Evolutionary conservation across 2,113 vertebrate genomes (phyloP), one percentile per base, ranked within the genome.

Genomic region (Austrofundulus limnaeus): DNA sequence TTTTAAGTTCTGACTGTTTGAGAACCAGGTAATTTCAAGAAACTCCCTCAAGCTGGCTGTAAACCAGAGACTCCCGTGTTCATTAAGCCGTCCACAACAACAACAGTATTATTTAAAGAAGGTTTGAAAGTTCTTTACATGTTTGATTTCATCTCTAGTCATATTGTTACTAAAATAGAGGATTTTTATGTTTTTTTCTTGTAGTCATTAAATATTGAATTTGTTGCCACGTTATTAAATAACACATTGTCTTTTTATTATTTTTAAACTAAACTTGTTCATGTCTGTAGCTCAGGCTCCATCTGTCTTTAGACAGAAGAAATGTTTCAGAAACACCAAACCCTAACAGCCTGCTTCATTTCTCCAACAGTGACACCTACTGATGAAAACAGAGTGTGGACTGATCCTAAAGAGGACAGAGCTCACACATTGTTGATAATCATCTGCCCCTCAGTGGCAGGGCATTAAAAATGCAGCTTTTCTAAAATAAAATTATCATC

Each of bases 301-400:
- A 86, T 74, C 90, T 91, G 63, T 57, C 83, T 85, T 75, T 39
- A 20, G 49, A 69, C 37, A 20, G 23, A 21, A 69, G 78, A 45
- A 73, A 56, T 51, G 2, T 58, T 59, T 20, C 9, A 42, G 34
- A 57, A 58, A 64, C 42, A 17, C n/a, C 21, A 4, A 7, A 3
- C 16, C 23, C 1, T 1, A 10, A 10, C 5, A 46, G 14, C 9
- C n/a, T n/a, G 34, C 17, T 47, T 6, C 21, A 58, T 75, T 55
- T 70, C 14, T 38, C 19, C n/a, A 53, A 82, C 19, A 74, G 61
- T 76, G 87, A 78, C 85, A 66, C 66, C 88, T 78, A 41, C 54
- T 82, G 88, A 31, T 59, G 19, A 24, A 31, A 48, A 2, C 8
- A 49, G 21, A 73, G n/a, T 11, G 2, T 8, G 8, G 3, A 17